These are phyloP conservation scores for Eucera pruinosa DNA, from an alignment of 2,888 invertebrate genomes.

Conservation along the genomic window DNA sequence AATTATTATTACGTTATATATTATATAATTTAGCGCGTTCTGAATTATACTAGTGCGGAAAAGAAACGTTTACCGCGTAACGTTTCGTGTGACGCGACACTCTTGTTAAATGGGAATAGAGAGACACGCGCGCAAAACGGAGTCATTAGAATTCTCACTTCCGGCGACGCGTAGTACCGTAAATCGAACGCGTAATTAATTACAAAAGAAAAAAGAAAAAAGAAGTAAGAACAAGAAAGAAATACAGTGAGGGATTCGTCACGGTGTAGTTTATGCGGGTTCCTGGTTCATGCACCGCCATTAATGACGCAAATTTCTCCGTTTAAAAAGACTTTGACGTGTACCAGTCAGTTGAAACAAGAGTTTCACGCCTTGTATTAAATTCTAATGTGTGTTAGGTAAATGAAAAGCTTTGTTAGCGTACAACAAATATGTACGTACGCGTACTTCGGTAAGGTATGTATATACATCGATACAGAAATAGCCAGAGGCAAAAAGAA, in stretches of 20 bases:
- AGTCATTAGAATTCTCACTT: conserved; percentile 20
- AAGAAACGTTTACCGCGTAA: no score
- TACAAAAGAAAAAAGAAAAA: conserved; percentile 25
- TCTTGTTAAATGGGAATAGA: no score
- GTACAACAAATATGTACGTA: neutral
- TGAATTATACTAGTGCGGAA: no score
- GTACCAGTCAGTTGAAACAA: conserved; percentile 3
- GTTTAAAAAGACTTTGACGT: conserved; percentile 7
- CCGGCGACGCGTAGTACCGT: conserved; percentile 37
- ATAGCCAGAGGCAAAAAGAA: no score
- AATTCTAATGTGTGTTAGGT: neutral
- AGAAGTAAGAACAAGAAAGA: no score
- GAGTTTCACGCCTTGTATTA: conserved; percentile 8
- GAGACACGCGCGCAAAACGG: no score
- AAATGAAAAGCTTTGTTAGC: neutral
- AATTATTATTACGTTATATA: no score
- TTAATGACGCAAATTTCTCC: conserved; percentile 30
- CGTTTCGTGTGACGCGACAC: no score
- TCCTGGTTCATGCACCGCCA: conserved; percentile 32
- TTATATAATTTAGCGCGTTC: no score
- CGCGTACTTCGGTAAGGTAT: no score
- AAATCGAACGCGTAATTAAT: conserved; percentile 47
- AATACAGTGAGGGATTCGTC: conserved; percentile 36
- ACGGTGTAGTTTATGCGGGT: conserved; percentile 53
- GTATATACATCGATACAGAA: no score